phyloP scores from a whole-genome alignment of 2,113 vertebrate species.

The Ageneiosus marmoratus region DNA sequence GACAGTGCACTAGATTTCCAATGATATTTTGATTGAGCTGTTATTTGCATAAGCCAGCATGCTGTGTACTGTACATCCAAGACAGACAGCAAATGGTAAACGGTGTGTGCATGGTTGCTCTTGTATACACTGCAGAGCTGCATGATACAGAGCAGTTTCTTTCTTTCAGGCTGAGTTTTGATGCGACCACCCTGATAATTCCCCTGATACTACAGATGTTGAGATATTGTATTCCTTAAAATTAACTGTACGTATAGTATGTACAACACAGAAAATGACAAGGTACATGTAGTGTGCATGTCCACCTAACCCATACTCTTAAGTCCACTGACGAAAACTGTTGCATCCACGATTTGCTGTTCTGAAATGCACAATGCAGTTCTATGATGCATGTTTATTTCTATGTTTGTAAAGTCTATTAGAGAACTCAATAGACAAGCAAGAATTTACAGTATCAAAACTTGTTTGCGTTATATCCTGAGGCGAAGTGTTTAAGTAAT shows the following conservation, averaged over 20 bases:
- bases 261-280: not conserved
- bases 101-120: conserved; percentile 5
- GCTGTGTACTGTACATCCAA: conserved; percentile 9
- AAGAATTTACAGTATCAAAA: conserved; percentile 60
- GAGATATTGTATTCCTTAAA: not conserved
- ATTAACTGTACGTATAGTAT: not conserved
- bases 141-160: not conserved
- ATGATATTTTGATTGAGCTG: not conserved
- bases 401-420: conserved; percentile 63
- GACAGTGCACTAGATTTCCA: conserved; percentile 1
- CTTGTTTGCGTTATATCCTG: conserved; percentile 53
- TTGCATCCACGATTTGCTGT: conserved; percentile 43
- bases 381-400: conserved; percentile 68
- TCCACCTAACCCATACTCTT: not conserved
- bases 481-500: conserved; percentile 66
- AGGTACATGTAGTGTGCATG: not conserved
- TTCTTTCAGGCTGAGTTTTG: conserved; percentile 2
- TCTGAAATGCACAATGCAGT: conserved; percentile 68
- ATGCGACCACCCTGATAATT: too few species aligned
- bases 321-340: conserved; percentile 8
- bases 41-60: conserved; percentile 25
- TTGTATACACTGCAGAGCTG: conserved; percentile 16
- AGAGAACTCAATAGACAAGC: conserved; percentile 63
- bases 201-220: too few species aligned
- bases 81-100: not conserved